Evolutionary conservation across 2,888 invertebrate genomes (phyloP), one percentile per base, ranked within the genome.

Genomic region (Dione juno): DNA sequence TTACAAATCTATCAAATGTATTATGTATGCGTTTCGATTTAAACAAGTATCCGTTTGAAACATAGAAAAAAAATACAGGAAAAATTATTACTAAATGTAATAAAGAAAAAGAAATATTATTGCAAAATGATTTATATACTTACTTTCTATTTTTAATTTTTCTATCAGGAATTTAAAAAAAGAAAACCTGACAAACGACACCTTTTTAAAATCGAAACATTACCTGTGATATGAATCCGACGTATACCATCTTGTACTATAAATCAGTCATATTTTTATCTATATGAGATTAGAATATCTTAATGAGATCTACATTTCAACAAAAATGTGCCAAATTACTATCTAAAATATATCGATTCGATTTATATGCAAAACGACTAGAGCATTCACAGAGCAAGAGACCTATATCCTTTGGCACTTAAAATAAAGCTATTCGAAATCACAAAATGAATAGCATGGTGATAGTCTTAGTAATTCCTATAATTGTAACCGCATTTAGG

Each of bases 201-300:
- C 50, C 50, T 37, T 28, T 1, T 45, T 40, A 54, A 67, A 67
- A 40, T 21, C 40, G 14, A 64, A 48, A 19, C 6, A 57, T n/a
- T 16, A 11, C 21, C 41, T 61, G 68, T 76, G 80, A 79, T 80
- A 79, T 79, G 77, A 79, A 69, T 68, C 70, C 74, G 76, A 79
- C 81, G 82, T 82, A 82, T 83, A 82, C 82, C 75, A 74, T 71
- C 76, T 82, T 82, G 82, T 82, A 80, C 80, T 80, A 76, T 78
- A 63, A 70, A 75, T 81, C 80, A 81, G 81, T 81, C 81, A 67
- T 73, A 70, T 67, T 65, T 67, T 63, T 71, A 70, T 71, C 66
- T 65, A 64, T 19, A 37, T 75, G 70, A 50, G 5, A 66, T 61
- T 71, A 53, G 10, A 52, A 16, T 50, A 28, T 21, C 10, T 37